Evolutionary conservation across 2,113 vertebrate species (phyloP).

Genomic region (Tauraco erythrolophus): DNA sequence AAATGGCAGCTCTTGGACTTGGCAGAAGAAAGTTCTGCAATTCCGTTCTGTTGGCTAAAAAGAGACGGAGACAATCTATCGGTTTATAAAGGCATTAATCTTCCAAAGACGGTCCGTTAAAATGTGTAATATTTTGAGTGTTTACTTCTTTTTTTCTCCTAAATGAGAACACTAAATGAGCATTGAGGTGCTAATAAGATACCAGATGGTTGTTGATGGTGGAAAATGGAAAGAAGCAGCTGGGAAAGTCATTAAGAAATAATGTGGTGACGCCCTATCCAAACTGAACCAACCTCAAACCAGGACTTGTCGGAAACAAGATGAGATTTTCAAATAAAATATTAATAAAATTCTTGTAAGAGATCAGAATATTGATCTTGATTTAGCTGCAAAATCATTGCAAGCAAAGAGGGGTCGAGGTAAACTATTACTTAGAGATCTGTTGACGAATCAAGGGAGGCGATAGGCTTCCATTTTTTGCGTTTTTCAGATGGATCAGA

Average conservation of each 20-base stretch:
- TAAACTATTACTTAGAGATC: background rate
- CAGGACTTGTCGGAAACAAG: slow-evolving; percentile 79
- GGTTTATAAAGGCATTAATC: slow-evolving; percentile 40
- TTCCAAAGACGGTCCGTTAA: slow-evolving; percentile 17
- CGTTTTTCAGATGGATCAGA: background rate
- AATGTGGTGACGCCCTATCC: slow-evolving; percentile 88
- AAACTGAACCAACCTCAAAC: slow-evolving; percentile 85
- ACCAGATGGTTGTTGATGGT: slow-evolving; percentile 89
- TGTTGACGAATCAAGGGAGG: background rate
- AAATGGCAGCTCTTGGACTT: background rate
- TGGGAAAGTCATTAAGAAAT: slow-evolving; percentile 88
- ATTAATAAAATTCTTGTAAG: slow-evolving; percentile 79
- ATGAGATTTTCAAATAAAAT: slow-evolving; percentile 84
- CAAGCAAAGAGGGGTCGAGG: background rate
- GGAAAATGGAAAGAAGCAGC: slow-evolving; percentile 89
- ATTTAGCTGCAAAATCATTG: background rate
- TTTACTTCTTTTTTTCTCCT: slow-evolving; percentile 73
- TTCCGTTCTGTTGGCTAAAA: background rate
- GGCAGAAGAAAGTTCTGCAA: background rate
- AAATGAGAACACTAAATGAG: slow-evolving; percentile 82
- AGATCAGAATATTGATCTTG: slow-evolving; percentile 55
- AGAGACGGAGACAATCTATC: background rate
- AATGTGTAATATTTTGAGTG: slow-evolving; percentile 68
- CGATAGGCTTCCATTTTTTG: background rate
- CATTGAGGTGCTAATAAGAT: slow-evolving; percentile 90